Evolutionary conservation across 2,888 invertebrate genomes (phyloP).

Genomic region (Autographa pulchrina): DNA sequence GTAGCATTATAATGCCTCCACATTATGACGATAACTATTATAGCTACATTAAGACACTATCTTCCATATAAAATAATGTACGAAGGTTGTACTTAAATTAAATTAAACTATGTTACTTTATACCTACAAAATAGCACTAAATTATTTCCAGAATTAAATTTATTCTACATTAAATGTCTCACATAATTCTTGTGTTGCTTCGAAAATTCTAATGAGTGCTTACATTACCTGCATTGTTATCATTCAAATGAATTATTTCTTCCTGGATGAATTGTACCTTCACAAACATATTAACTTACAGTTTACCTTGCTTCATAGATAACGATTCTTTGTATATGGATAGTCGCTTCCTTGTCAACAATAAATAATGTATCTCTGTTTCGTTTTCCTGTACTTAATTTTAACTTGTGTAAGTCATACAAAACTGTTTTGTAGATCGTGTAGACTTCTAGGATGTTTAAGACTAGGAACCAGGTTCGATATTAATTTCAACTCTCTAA

Average conservation of each 20-base stretch:
- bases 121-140: neutral
- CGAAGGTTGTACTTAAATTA: too few relatives aligned
- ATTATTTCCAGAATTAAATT: neutral
- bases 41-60: slow-evolving; percentile 1
- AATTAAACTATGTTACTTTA: neutral
- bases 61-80: neutral
- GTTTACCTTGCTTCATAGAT: slow-evolving; percentile 42
- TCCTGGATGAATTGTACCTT: slow-evolving; percentile 40
- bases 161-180: neutral
- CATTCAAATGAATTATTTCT: slow-evolving; percentile 38
- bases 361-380: slow-evolving; percentile 35
- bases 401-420: slow-evolving; percentile 16
- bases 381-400: slow-evolving; percentile 34
- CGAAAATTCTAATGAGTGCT: slow-evolving; percentile 10
- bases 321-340: slow-evolving; percentile 38
- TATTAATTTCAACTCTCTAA: neutral
- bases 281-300: slow-evolving; percentile 43
- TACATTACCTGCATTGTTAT: slow-evolving; percentile 16
- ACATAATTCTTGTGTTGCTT: slow-evolving; percentile 9
- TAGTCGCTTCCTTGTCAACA: slow-evolving; percentile 38
- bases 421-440: neutral
- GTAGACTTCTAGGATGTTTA: neutral
- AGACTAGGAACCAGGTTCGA: neutral
- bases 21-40: neutral
- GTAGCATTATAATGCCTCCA: neutral